Evolutionary conservation across 2,888 invertebrate genomes (phyloP), one percentile per base, ranked within the genome.

Genomic region (Bursaphelenchus okinawaensis): DNA sequence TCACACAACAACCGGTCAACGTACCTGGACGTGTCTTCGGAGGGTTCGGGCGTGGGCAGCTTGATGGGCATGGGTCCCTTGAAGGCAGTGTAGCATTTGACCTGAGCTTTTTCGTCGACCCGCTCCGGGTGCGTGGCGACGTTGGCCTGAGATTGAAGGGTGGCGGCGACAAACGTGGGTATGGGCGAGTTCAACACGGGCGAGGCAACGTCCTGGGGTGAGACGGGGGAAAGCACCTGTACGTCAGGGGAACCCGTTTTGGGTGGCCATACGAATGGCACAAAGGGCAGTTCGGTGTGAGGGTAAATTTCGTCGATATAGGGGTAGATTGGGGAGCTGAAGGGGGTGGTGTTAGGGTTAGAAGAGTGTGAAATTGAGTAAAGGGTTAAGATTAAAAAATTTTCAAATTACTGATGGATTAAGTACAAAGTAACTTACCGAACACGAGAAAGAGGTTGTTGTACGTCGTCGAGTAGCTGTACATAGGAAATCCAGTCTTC

Each of bases 401-500:
- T n/a, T 9, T 22, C 52, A 52, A 1, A 4, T 22, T 12, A 20
- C n/a, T 20, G n/a, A 56, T 4, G 23, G 56, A n/a, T 50, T 23
- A 24, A 12, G 56, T 56, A 1, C 1, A 23, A 4, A 23, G 1
- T 4, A 19, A 62, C 62, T 62, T 61, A 62, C 27, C 61, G 55
- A 58, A 24, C 62, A 23, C 24, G 20, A 20, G 55, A 56, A n/a
- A 59, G 26, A 50, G 60, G 60, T 6, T 59, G 60, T 24, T 59
- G 60, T 3, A 59, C 60, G 55, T 79, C 79, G 52, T 78, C 79
- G 28, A 80, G 65, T 78, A 80, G 76, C 65, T 73, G 73, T 29
- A 75, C 74, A 63, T 77, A 80, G 22, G 78, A 77, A 55, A 77
- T 77, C 80, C 80, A 80, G 52, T 76, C 75, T 60, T 80, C 79